Percentiles rank a stretch among this genome's conserved stretches.
phyloP scores from a whole-genome alignment of 2,113 vertebrate genomes.

The Galemys pyrenaicus region DNA sequence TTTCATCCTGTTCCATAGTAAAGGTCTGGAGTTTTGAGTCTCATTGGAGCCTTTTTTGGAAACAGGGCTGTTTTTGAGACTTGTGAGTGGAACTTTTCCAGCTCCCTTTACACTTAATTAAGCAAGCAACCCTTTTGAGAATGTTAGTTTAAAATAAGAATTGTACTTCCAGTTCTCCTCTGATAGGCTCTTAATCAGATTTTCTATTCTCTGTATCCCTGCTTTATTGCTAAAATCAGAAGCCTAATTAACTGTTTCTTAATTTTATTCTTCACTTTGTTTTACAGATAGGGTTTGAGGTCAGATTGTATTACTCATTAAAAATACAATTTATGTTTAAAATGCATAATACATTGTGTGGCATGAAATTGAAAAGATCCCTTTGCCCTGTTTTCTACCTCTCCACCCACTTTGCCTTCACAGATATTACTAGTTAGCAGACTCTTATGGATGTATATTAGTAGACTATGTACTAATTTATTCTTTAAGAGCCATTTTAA shows the following conservation, averaged over 20 bases:
- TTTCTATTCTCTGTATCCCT: background rate
- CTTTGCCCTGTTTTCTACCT: background rate
- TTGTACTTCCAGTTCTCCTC: background rate
- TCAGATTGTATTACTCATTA: background rate
- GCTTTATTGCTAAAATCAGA: background rate
- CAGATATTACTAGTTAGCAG: background rate
- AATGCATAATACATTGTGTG: background rate
- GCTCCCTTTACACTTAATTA: background rate
- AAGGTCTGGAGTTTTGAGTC: background rate
- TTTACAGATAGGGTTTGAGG: constrained; percentile 38
- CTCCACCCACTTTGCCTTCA: background rate
- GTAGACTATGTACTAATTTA: background rate
- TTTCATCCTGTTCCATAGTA: background rate
- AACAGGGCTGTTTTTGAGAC: background rate
- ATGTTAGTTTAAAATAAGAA: background rate
- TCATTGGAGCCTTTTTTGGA: background rate
- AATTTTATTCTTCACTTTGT: constrained; percentile 48
- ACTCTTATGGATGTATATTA: background rate
- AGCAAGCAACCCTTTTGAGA: background rate
- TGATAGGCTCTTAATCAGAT: background rate
- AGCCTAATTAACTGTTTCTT: constrained; percentile 24
- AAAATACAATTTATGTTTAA: constrained; percentile 42
- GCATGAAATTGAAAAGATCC: background rate
- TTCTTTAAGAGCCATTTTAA: constrained; percentile 17
- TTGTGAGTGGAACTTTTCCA: background rate